These are phyloP conservation scores for Zosterops hypoxanthus DNA, from an alignment of 2,113 vertebrate genomes.

Conservation along the genomic window DNA sequence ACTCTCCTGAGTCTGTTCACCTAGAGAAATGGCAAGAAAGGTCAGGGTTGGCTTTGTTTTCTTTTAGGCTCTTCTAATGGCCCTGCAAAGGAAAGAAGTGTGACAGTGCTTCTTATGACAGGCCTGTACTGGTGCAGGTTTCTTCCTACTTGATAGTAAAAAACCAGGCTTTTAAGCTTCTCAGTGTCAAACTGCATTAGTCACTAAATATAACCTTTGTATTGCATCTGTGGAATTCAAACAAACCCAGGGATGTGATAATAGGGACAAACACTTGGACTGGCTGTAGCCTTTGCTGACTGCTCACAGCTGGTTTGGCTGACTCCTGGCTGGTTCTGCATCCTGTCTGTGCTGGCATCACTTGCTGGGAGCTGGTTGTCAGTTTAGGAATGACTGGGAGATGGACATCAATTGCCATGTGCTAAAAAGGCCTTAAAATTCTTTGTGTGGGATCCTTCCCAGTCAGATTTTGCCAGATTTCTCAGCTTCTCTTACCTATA, in stretches of 20 bases:
- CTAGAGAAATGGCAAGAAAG: neutral
- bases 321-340: neutral
- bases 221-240: slow-evolving; percentile 29
- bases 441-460: neutral
- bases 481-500: neutral
- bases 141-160: neutral
- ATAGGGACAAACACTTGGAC: neutral
- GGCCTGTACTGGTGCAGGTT: neutral
- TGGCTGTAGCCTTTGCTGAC: neutral
- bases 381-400: neutral
- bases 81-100: neutral
- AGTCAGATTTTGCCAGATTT: neutral
- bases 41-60: neutral
- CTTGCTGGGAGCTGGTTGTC: neutral
- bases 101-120: neutral
- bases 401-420: neutral
- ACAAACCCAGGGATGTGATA: neutral
- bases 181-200: neutral
- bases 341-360: neutral
- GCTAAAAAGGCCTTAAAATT: neutral
- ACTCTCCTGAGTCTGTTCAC: neutral
- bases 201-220: slow-evolving; percentile 49
- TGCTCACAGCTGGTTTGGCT: neutral
- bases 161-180: neutral
- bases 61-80: neutral